Base-by-base conservation (phyloP, 2,113 vertebrate species). In the Natator depressus region DNA sequence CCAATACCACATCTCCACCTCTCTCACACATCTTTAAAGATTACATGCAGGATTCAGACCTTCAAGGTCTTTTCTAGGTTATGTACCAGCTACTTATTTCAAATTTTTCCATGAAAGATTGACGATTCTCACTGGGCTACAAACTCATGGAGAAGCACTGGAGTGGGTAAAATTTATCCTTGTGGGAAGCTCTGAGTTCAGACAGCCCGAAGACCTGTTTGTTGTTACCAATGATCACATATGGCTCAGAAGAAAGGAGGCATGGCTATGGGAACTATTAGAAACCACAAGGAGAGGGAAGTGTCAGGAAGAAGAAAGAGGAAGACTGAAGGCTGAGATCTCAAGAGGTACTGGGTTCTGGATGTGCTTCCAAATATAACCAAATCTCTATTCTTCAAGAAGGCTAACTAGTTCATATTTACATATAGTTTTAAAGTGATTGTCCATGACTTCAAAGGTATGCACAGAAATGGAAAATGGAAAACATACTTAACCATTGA, bases 11-110 rank as follows among this genome's bases (percentile, higher is more conserved):
- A 31, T 81, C 57, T 65, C 91, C 72, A n/a, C 11, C 59, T 50
- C 13, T 65, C 3, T 1, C 25, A 85, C 54, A 79, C 1, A 1
- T 24, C 59, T 90, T 87, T 80, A 85, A 93, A 91, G 25, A 11
- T 81, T 27, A 83, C 42, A 88, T n/a, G 7, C 13, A 91, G 13
- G 2, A 84, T 93, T 94, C 81, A 86, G 87, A 3, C 79, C 54
- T 90, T 90, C 82, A 55, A 65, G 76, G 20, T 80, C 49, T 89
- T 50, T 79, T 88, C 46, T 79, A 59, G 11, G 16, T 10, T 91
- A 87, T 76, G 47, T 95, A 93, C 81, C 80, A 89, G 57, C 46
- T 16, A 87, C 84, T 87, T 83, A 95, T 42, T 49, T 93, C 87
- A 91, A 69, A 46, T 59, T 93, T 53, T 93, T 95, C 90, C 27